A percentile compares a stretch with the other conserved stretches of the same genome.
These are phyloP conservation scores for Eristalis tenax DNA, from an alignment of 2,888 invertebrate genomes.

Conservation along the genomic window DNA sequence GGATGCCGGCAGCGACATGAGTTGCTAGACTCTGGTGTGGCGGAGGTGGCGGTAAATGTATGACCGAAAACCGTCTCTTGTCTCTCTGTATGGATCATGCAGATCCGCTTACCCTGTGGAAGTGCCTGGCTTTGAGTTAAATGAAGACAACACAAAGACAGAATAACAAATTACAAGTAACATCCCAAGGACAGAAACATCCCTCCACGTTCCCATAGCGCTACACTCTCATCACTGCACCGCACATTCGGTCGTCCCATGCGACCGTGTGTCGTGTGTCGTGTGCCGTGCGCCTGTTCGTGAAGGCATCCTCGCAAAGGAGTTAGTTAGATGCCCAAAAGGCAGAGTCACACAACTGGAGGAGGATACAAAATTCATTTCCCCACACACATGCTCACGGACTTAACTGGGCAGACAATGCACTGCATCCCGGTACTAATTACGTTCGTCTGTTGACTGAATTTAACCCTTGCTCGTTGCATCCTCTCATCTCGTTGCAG, in stretches of 20 bases:
- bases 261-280: no score
- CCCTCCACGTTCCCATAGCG: neutral
- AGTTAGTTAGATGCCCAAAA: slow-evolving; percentile 5
- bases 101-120: slow-evolving; percentile 12
- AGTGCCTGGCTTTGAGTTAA: slow-evolving; percentile 32
- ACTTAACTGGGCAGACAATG: slow-evolving; percentile 58
- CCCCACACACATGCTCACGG: slow-evolving; percentile 21
- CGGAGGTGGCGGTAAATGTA: neutral
- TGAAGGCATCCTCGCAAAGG: slow-evolving; percentile 32
- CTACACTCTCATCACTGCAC: neutral
- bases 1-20: neutral
- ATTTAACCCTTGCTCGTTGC: neutral
- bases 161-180: slow-evolving; percentile 65
- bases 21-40: slow-evolving; percentile 6
- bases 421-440: slow-evolving; percentile 57
- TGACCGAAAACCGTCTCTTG: neutral
- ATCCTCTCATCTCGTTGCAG: neutral
- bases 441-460: slow-evolving; percentile 50
- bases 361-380: slow-evolving; percentile 6
- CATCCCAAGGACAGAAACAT: slow-evolving; percentile 33
- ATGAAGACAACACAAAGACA: slow-evolving; percentile 59
- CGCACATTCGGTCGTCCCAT: neutral
- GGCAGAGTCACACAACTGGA: slow-evolving; percentile 24
- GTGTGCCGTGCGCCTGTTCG: slow-evolving; percentile 5
- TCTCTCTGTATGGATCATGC: neutral